phyloP scores from a whole-genome alignment of 2,888 invertebrate genomes.

The Celastrina argiolus region DNA sequence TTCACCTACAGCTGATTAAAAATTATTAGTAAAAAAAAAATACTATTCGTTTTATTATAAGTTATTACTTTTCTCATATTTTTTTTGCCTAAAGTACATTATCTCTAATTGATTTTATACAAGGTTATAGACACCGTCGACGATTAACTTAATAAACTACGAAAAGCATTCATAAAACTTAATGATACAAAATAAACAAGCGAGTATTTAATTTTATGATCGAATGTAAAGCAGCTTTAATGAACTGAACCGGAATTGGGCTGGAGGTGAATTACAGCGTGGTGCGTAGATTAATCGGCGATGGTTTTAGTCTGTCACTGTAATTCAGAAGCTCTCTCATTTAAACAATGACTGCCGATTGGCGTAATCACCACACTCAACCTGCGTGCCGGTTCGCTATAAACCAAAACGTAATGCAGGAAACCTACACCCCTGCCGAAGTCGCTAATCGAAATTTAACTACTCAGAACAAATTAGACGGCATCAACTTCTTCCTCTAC shows the following conservation, averaged over 20 bases:
- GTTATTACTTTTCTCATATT: no score
- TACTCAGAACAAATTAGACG: constrained; percentile 21
- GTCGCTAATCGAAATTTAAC: constrained; percentile 28
- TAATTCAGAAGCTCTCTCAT: constrained; percentile 33
- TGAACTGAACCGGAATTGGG: constrained; percentile 11
- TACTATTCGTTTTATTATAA: no score
- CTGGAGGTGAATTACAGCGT: constrained; percentile 21
- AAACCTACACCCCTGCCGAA: constrained; percentile 27
- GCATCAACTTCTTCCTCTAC: background rate
- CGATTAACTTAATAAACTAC: background rate
- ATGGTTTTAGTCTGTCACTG: constrained; percentile 30
- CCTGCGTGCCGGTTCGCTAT: constrained; percentile 29
- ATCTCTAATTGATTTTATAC: no score
- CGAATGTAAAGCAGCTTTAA: constrained; percentile 13
- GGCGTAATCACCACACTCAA: constrained; percentile 32
- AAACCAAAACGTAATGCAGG: constrained; percentile 29
- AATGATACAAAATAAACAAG: constrained; percentile 8
- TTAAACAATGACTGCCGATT: constrained; percentile 33
- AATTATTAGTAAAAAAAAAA: no score
- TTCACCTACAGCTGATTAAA: no score
- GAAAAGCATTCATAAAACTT: background rate
- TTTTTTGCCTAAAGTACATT: no score
- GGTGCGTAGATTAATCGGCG: constrained; percentile 28
- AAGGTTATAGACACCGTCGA: background rate
- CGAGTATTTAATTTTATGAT: constrained; percentile 19